Conservation (phyloP, 2,888 invertebrate genomes). For the Oxytorus armatus region DNA sequence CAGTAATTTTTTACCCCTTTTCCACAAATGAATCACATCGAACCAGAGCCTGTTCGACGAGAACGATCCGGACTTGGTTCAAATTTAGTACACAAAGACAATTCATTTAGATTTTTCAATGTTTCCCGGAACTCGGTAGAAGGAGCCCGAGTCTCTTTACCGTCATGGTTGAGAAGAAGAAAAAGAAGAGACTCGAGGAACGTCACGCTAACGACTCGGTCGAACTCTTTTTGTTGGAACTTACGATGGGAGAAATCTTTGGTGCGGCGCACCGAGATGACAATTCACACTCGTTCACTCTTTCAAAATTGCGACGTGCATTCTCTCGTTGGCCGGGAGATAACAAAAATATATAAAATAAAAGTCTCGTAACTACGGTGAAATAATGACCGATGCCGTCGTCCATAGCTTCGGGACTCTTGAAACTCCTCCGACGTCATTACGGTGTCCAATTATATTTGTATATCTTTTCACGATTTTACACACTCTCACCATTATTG, state of each 20-base stretch:
- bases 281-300: conserved; percentile 38
- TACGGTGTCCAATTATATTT: conserved; percentile 76
- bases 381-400: conserved; percentile 73
- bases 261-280: conserved; percentile 18
- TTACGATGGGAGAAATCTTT: conserved; percentile 58
- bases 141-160: conserved; percentile 17
- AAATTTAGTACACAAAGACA: conserved; percentile 40
- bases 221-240: conserved; percentile 52
- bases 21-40: background rate
- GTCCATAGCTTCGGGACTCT: conserved; percentile 44
- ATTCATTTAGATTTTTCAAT: conserved; percentile 20
- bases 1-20: background rate
- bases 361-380: conserved; percentile 64
- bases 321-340: conserved; percentile 54
- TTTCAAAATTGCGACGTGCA: conserved; percentile 52
- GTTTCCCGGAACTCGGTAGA: too few species aligned
- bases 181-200: conserved; percentile 14
- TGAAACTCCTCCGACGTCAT: conserved; percentile 53
- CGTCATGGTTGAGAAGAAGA: conserved; percentile 10
- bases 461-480: conserved; percentile 59
- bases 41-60: conserved; percentile 13
- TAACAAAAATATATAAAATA: conserved; percentile 69
- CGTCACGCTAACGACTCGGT: conserved; percentile 53
- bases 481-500: conserved; percentile 24
- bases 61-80: conserved; percentile 10